phyloP scores from a whole-genome alignment of 2,888 invertebrate species.

The Drosophila paracracens region DNA sequence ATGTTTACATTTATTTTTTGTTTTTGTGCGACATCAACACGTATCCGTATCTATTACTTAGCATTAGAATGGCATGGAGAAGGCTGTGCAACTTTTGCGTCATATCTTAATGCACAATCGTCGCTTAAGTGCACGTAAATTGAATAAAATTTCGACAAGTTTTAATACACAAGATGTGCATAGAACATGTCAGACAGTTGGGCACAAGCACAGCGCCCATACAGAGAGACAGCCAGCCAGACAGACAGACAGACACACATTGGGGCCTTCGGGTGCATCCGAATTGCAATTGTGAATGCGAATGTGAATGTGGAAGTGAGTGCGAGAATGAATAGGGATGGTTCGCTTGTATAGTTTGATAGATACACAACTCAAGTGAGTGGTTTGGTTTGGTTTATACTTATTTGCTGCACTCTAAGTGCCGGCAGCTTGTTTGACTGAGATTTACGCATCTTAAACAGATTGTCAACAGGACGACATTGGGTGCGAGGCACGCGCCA shows the following conservation, averaged over 20 bases:
- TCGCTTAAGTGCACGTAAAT: constrained; percentile 79
- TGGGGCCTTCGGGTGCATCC: constrained; percentile 29
- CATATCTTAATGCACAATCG: constrained; percentile 77
- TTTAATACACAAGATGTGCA: constrained; percentile 72
- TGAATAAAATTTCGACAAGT: constrained; percentile 79
- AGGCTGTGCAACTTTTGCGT: constrained; percentile 52
- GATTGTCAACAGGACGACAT: constrained; percentile 61
- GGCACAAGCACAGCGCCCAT: constrained; percentile 5
- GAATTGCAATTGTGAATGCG: constrained; percentile 26
- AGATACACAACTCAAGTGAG: constrained; percentile 52
- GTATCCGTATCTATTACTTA: constrained; percentile 56
- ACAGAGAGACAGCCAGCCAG: background rate
- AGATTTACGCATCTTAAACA: constrained; percentile 73
- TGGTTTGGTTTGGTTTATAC: constrained; percentile 33
- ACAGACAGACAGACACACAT: constrained; percentile 7
- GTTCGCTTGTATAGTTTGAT: constrained; percentile 43
- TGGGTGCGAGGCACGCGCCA: constrained; percentile 46
- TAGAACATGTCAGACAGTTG: constrained; percentile 40
- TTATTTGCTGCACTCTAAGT: constrained; percentile 30
- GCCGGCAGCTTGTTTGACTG: constrained; percentile 45
- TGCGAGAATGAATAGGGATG: constrained; percentile 24
- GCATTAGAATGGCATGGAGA: constrained; percentile 26
- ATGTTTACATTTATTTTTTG: constrained; percentile 25
- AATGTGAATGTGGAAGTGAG: constrained; percentile 8
- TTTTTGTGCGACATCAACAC: constrained; percentile 42